Conservation (phyloP, 2,113 vertebrate species). For the Phrynocephalus versicolor region DNA sequence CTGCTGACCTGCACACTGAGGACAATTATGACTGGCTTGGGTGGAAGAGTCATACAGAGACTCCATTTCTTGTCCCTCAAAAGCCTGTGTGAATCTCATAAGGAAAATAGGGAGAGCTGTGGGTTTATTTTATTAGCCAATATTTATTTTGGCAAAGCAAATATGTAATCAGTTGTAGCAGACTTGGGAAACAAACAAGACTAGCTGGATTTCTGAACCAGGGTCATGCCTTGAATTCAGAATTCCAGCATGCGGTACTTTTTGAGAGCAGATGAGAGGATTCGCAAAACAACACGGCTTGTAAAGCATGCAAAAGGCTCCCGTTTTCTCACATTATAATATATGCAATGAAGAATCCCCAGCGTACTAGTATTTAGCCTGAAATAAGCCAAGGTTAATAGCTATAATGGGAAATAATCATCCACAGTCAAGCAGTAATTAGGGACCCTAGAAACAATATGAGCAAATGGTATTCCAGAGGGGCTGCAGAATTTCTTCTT, state of each 20-base stretch:
- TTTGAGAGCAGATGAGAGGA: slow-evolving; percentile 6
- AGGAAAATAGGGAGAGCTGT: neutral
- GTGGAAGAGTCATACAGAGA: neutral
- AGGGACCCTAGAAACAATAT: slow-evolving; percentile 1
- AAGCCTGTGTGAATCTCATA: neutral
- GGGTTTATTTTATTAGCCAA: neutral
- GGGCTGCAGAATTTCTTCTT: neutral
- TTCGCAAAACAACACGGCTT: neutral
- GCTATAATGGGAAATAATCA: slow-evolving; percentile 22
- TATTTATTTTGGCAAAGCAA: slow-evolving; percentile 12
- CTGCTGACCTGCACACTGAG: neutral
- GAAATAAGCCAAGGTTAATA: slow-evolving; percentile 27
- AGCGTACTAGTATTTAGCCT: slow-evolving; percentile 1
- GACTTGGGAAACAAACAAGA: neutral
- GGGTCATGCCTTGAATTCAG: neutral
- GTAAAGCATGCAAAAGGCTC: neutral
- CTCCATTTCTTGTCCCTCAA: neutral
- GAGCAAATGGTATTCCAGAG: slow-evolving; percentile 1
- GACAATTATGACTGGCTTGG: neutral
- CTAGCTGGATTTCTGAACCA: neutral
- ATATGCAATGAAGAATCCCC: slow-evolving; percentile 19
- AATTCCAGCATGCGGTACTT: neutral
- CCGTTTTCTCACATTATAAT: neutral
- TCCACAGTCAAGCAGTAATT: slow-evolving; percentile 14
- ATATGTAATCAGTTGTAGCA: neutral